Percentiles rank a stretch among this genome's conserved stretches.
Conservation (phyloP, 2,797 vertebrate species). For the Tiaroga cobitis region DNA sequence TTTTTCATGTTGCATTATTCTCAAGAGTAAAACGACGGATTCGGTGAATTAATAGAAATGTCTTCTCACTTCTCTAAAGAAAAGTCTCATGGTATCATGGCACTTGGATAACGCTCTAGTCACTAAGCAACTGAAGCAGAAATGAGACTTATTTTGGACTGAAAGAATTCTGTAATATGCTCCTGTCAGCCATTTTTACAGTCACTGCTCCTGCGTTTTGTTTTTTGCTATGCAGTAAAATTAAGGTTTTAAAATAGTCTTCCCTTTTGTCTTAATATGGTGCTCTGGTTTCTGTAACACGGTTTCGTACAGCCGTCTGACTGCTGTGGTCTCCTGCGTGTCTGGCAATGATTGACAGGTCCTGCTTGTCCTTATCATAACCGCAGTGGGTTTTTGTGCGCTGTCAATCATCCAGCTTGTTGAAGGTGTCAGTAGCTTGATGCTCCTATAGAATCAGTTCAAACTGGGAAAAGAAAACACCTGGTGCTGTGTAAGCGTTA, state of each 20-base stretch:
- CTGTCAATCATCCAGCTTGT: conserved; percentile 59
- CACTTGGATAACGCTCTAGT: background rate
- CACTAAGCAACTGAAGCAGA: conserved; percentile 7
- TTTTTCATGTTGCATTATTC: background rate
- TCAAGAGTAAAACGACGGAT: background rate
- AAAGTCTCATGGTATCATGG: background rate
- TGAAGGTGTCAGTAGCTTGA: conserved; percentile 43
- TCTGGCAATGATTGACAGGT: conserved; percentile 53
- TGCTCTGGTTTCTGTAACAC: background rate
- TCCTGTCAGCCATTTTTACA: conserved; percentile 19
- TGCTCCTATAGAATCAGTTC: conserved; percentile 44
- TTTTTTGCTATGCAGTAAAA: background rate
- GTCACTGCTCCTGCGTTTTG: background rate
- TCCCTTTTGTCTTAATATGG: background rate
- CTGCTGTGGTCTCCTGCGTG: conserved; percentile 28
- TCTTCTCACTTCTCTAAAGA: background rate
- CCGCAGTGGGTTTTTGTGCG: conserved; percentile 41
- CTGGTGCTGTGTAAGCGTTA: conserved; percentile 2
- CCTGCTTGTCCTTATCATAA: conserved; percentile 69
- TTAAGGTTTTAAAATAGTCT: background rate
- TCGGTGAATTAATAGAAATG: background rate
- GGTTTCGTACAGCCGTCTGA: conserved; percentile 13
- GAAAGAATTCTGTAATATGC: background rate
- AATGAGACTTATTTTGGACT: background rate
- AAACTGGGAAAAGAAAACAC: conserved; percentile 7